Conservation (phyloP, 2,797 vertebrate genomes). For the Glossophaga mutica region DNA sequence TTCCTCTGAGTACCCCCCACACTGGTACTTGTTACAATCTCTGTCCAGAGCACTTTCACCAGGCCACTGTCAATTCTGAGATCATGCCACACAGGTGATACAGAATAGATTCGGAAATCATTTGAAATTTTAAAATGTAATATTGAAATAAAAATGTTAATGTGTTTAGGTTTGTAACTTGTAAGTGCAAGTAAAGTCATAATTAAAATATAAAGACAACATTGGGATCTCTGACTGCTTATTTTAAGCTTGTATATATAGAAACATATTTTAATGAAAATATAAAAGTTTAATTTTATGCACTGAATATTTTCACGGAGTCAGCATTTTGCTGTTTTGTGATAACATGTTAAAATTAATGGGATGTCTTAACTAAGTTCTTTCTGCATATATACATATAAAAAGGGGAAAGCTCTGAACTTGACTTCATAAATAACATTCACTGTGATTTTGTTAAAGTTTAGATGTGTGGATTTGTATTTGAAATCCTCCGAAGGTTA, state of each 20-base stretch:
- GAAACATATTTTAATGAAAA: conserved; percentile 73
- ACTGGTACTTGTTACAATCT: conserved; percentile 11
- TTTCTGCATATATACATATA: conserved; percentile 68
- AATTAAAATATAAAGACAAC: conserved; percentile 69
- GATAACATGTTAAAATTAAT: conserved; percentile 76
- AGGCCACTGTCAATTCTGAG: conserved; percentile 18
- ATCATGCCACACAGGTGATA: neutral
- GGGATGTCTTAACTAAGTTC: conserved; percentile 74
- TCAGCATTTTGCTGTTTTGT: conserved; percentile 76
- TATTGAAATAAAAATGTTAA: conserved; percentile 68
- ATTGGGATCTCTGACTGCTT: conserved; percentile 47
- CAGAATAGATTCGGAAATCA: conserved; percentile 36
- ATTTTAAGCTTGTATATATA: conserved; percentile 53
- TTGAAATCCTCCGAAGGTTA: conserved; percentile 84
- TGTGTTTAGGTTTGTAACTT: conserved; percentile 63
- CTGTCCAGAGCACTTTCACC: conserved; percentile 17
- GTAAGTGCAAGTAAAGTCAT: conserved; percentile 54
- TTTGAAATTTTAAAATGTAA: conserved; percentile 70
- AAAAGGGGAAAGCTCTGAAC: conserved; percentile 68
- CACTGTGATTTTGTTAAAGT: conserved; percentile 78
- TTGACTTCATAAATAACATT: conserved; percentile 79
- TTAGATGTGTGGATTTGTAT: conserved; percentile 80
- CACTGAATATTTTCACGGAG: conserved; percentile 71
- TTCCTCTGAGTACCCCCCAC: conserved; percentile 1
- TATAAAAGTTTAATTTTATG: conserved; percentile 72